Conservation (phyloP, 2,888 invertebrate genomes). For the Punctoribates punctum region DNA sequence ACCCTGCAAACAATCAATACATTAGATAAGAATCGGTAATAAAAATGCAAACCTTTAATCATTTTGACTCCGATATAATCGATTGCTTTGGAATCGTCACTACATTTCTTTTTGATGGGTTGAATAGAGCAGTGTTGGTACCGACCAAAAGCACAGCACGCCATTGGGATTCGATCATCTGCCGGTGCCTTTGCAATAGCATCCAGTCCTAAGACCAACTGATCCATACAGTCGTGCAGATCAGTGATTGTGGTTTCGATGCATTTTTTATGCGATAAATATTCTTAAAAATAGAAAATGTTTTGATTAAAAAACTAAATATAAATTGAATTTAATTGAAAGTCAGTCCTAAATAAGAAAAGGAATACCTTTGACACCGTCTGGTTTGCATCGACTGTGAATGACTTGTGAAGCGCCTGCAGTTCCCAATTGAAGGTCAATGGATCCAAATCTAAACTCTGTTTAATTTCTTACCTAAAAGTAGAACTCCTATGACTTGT, state of each 20-base stretch:
- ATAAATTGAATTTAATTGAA: slow-evolving; percentile 2
- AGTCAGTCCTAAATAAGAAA: background rate
- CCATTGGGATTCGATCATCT: slow-evolving; percentile 41
- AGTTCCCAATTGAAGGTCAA: slow-evolving; percentile 18
- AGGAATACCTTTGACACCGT: slow-evolving; percentile 43
- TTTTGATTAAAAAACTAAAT: background rate
- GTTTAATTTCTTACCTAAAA: slow-evolving; percentile 11
- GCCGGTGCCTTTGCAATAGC: slow-evolving; percentile 33
- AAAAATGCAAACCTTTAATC: slow-evolving; percentile 39
- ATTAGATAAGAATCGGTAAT: no score
- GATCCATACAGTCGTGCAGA: slow-evolving; percentile 45
- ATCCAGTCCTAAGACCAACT: slow-evolving; percentile 40
- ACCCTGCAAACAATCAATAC: slow-evolving; percentile 3
- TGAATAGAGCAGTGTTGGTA: slow-evolving; percentile 40
- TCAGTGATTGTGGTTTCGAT: slow-evolving; percentile 34
- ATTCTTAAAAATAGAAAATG: slow-evolving; percentile 38
- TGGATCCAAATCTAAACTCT: background rate
- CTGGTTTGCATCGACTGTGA: slow-evolving; percentile 40
- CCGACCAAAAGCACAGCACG: slow-evolving; percentile 43
- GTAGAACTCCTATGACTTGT: slow-evolving; percentile 41
- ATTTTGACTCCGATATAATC: slow-evolving; percentile 43
- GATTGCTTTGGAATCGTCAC: slow-evolving; percentile 41
- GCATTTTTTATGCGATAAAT: slow-evolving; percentile 42
- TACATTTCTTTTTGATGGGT: slow-evolving; percentile 37
- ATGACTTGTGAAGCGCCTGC: slow-evolving; percentile 44